Percentiles rank a stretch among this genome's conserved stretches.
Conservation (phyloP, 2,797 vertebrate genomes). For the Anguilla pacifica region DNA sequence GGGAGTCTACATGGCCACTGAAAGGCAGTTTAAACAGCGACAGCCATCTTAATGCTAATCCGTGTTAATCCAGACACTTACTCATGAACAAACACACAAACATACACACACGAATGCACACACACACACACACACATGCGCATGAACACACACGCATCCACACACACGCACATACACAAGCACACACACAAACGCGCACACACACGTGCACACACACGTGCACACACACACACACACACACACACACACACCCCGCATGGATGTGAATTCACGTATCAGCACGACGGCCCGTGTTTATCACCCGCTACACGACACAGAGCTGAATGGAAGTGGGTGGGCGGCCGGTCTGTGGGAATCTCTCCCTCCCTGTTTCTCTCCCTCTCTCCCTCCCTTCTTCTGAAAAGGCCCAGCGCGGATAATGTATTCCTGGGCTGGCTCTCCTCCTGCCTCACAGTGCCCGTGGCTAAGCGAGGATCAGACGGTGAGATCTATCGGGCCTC, state of each 20-base stretch:
- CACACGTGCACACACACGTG: background rate
- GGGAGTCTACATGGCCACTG: background rate
- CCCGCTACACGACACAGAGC: slow-evolving; percentile 49
- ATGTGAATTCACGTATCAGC: background rate
- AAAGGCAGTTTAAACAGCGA: background rate
- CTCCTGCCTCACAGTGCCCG: slow-evolving; percentile 67
- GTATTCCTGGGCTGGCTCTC: slow-evolving; percentile 54
- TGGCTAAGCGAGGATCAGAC: slow-evolving; percentile 81
- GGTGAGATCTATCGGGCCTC: slow-evolving; percentile 76
- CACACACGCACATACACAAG: background rate
- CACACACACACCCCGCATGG: background rate
- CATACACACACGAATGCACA: background rate
- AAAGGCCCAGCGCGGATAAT: slow-evolving; percentile 53
- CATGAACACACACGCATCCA: background rate
- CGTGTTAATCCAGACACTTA: background rate
- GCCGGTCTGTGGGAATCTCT: slow-evolving; percentile 57
- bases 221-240: slow-evolving; percentile 4
- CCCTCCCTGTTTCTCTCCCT: slow-evolving; percentile 63
- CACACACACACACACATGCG: background rate
- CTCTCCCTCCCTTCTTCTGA: slow-evolving; percentile 67
- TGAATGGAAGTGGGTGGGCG: slow-evolving; percentile 45
- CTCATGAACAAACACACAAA: slow-evolving; percentile 2
- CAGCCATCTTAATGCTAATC: background rate
- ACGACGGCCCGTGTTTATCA: background rate
- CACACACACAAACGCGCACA: too few species aligned